Evolutionary conservation across 2,113 vertebrate species (phyloP), one percentile per base, ranked within the genome.

Genomic region (Rattus rattus): DNA sequence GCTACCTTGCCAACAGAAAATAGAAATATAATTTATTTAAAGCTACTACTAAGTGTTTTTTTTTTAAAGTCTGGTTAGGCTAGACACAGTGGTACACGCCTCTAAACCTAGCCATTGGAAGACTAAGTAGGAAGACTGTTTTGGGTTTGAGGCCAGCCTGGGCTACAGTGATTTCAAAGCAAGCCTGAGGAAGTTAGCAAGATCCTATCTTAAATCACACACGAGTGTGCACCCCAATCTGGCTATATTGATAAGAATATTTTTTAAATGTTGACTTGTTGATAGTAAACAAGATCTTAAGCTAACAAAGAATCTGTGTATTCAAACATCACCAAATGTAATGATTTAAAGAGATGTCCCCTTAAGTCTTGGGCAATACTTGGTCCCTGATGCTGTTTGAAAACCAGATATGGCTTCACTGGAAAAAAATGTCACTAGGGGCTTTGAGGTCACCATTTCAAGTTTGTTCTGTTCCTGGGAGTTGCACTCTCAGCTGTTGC

Each of bases 201-300:
- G 77, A 20, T 16, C 30, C 77, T 80, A 33, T 54, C 77, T 80
- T 80, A 54, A 80, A 56, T 22, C 30, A 80, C 28, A 33, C 76
- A 79, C 26, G 5, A n/a, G 33, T 73, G n/a, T 7, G 11, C 52
- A 81, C 19, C 47, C 39, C 28, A 52, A 9, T 59, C 79, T 83
- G 54, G 5, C 39, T 83, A 83, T 22, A 83, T n/a, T 39, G 24
- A 61, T 59, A 36, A 83, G 36, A 83, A 61, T 26, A 61, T 24
- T 83, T 39, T 83, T 83, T 16, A 83, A 83, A 83, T 39, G 19
- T 30, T 28, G 26, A 65, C 65, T 49, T 85, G 36, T 80, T 92
- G 30, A 77, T 26, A 85, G 83, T 30, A 97, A 81, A 94, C 56
- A 72, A 54, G 22, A 76, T 63, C 30, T 92, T 81, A 84, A 83